phyloP scores from a whole-genome alignment of 2,797 vertebrate genomes.

The Simalia tracyae region DNA sequence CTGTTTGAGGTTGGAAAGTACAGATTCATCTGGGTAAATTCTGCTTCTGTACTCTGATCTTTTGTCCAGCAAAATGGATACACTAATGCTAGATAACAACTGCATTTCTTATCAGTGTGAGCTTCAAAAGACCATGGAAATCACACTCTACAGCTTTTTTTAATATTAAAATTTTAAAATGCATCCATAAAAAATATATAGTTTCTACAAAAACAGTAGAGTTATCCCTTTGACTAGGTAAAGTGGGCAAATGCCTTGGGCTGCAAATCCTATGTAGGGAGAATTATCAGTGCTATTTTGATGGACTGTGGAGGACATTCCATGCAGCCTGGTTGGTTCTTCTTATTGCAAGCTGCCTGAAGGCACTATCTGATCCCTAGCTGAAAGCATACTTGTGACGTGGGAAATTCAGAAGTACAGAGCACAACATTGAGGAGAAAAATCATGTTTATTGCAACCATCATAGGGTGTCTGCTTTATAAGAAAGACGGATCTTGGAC shows the following conservation, averaged over 20 bases:
- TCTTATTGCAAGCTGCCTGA: background rate
- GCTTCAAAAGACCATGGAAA: slow-evolving; percentile 55
- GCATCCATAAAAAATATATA: slow-evolving; percentile 41
- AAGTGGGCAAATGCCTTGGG: background rate
- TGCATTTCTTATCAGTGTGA: slow-evolving; percentile 36
- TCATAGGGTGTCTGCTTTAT: background rate
- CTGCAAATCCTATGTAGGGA: background rate
- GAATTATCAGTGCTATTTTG: background rate
- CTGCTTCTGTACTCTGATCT: slow-evolving; percentile 46
- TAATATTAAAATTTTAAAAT: slow-evolving; percentile 29
- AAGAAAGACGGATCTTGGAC: background rate
- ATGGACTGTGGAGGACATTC: background rate
- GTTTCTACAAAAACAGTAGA: background rate
- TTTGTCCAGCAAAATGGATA: slow-evolving; percentile 56
- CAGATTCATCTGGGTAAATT: slow-evolving; percentile 36
- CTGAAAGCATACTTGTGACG: background rate
- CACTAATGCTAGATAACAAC: slow-evolving; percentile 43
- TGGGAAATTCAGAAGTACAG: background rate
- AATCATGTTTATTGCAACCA: background rate
- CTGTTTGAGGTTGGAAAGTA: slow-evolving; percentile 33
- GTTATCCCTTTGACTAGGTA: background rate
- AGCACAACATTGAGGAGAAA: background rate
- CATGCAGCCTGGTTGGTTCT: background rate
- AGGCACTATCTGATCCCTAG: background rate
- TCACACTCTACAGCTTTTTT: slow-evolving; percentile 28